These are phyloP conservation scores for Asbolus verrucosus DNA, from an alignment of 1,140 invertebrate species.

Conservation along the genomic window DNA sequence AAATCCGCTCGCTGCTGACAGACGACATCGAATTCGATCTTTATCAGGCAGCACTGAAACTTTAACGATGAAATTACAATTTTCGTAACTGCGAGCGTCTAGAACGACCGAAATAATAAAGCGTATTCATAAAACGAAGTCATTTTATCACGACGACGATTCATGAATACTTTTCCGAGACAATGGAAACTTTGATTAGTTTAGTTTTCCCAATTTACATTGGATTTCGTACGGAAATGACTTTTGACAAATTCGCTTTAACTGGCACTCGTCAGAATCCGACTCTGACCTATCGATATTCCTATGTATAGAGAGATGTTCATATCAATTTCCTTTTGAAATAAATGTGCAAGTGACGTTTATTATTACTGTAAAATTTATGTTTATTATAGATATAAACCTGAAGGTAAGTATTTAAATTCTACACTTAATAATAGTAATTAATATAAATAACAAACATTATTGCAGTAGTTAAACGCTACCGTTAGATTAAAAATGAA, in stretches of 20 bases:
- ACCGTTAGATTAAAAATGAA: slow-evolving; percentile 14
- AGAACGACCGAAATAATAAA: background rate
- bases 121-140: slow-evolving; percentile 4
- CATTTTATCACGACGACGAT: background rate
- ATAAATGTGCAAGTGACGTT: slow-evolving; percentile 10
- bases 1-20: no score
- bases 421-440: slow-evolving; percentile 30
- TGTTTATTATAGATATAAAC: slow-evolving; percentile 18
- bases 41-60: no score
- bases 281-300: no score
- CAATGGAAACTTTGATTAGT: background rate
- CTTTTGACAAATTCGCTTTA: no score
- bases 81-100: slow-evolving; percentile 3
- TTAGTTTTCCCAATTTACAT: slow-evolving; percentile 5
- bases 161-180: background rate
- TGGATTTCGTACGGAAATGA: no score
- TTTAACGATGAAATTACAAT: background rate
- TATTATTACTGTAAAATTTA: slow-evolving; percentile 15
- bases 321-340: slow-evolving; percentile 14
- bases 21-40: no score
- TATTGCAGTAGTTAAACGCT: slow-evolving; percentile 27
- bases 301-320: background rate
- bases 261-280: no score
- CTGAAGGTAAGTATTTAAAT: slow-evolving; percentile 21
- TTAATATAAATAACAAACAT: slow-evolving; percentile 35